Evolutionary conservation across 2,797 vertebrate species (phyloP).

Genomic region (Ammospiza maritima): DNA sequence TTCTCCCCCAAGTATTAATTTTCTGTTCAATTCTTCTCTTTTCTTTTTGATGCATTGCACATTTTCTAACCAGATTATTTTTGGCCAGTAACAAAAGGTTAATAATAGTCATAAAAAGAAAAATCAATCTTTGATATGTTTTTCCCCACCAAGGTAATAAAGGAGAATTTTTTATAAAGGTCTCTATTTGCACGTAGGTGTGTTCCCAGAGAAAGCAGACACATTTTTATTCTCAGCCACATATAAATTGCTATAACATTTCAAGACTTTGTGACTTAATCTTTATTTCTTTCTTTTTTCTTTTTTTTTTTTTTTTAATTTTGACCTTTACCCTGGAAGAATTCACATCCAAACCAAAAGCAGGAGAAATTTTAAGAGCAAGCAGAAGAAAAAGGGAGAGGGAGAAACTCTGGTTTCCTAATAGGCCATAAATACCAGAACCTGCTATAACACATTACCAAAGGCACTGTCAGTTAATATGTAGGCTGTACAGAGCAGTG

Average conservation of each 20-base stretch:
- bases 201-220: constrained; percentile 41
- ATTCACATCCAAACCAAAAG: background rate
- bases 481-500: background rate
- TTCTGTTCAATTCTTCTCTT: constrained; percentile 30
- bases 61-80: constrained; percentile 68
- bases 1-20: background rate
- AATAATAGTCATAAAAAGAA: constrained; percentile 68
- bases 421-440: background rate
- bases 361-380: background rate
- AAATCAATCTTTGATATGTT: constrained; percentile 60
- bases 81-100: constrained; percentile 69
- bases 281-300: background rate
- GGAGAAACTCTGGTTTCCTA: background rate
- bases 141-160: constrained; percentile 30
- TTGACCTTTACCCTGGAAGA: constrained; percentile 19
- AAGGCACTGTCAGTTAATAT: background rate
- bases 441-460: background rate
- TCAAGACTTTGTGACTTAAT: constrained; percentile 30
- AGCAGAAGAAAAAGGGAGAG: background rate
- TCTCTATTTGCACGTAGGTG: constrained; percentile 27
- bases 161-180: constrained; percentile 61
- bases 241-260: constrained; percentile 39
- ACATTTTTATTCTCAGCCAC: constrained; percentile 27
- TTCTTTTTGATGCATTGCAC: constrained; percentile 58
- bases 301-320: background rate